Evolutionary conservation across 2,113 vertebrate species (phyloP).

Genomic region (Poeciliopsis occidentalis): DNA sequence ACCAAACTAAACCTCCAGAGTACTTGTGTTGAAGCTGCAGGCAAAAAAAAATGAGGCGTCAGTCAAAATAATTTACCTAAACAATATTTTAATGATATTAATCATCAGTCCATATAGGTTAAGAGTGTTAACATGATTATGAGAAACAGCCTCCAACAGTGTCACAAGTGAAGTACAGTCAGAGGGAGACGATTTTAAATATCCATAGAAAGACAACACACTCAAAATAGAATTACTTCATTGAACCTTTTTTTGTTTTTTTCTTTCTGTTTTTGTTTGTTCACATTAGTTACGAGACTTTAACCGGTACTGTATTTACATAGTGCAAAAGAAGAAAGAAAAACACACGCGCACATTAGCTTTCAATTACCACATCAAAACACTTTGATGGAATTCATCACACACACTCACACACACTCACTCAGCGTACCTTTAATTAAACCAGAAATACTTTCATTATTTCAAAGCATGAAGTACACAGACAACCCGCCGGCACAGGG

Average conservation of each 20-base stretch:
- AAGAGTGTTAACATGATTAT: constrained; percentile 72
- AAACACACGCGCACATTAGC: constrained; percentile 63
- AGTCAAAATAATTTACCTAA: no score
- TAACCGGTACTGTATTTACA: constrained; percentile 88
- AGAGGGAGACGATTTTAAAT: constrained; percentile 73
- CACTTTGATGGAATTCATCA: constrained; percentile 63
- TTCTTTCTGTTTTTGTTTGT: constrained; percentile 29
- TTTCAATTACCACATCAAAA: constrained; percentile 78
- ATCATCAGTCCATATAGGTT: constrained; percentile 72
- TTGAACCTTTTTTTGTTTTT: constrained; percentile 72
- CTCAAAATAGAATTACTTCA: constrained; percentile 78
- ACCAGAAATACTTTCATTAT: constrained; percentile 59
- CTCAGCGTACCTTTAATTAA: constrained; percentile 66
- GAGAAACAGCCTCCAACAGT: constrained; percentile 72
- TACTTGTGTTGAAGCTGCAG: no score
- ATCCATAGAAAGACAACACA: constrained; percentile 76
- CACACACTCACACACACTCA: constrained; percentile 25
- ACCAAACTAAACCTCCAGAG: no score
- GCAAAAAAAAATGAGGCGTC: no score
- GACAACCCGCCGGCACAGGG: constrained; percentile 37
- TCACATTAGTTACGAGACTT: constrained; percentile 92
- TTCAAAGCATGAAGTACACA: constrained; percentile 44
- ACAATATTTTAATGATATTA: no score
- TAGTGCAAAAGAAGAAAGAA: constrained; percentile 86
- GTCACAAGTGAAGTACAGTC: constrained; percentile 72